A percentile compares a stretch with the other conserved stretches of the same genome.
These are phyloP conservation scores for Rhinichthys klamathensis DNA, from an alignment of 2,113 vertebrate genomes.

Conservation along the genomic window DNA sequence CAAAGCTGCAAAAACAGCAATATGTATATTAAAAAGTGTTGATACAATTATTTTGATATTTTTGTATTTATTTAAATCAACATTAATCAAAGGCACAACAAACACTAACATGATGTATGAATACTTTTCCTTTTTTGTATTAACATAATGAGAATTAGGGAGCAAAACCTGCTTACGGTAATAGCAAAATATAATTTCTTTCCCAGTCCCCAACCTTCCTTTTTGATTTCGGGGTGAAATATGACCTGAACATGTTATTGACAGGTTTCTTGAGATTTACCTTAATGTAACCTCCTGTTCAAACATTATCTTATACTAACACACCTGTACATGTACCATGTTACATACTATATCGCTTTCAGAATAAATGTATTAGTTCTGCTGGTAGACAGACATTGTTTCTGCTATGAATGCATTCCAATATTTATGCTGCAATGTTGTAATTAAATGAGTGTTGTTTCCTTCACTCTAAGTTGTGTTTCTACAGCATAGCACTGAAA, in stretches of 20 bases:
- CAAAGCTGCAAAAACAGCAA: too few species aligned
- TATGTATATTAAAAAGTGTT: too few species aligned
- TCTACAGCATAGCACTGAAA: background rate
- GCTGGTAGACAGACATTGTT: background rate
- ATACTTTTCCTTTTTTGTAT: background rate
- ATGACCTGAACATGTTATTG: background rate
- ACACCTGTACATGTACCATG: background rate
- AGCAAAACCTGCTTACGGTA: background rate
- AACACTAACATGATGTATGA: background rate
- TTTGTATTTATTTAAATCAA: too few species aligned
- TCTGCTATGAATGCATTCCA: background rate
- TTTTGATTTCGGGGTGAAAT: background rate
- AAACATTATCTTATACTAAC: too few species aligned
- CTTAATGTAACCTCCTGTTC: background rate
- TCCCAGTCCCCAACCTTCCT: too few species aligned
- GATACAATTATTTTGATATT: too few species aligned
- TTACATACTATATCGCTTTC: background rate
- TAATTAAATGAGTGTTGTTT: background rate
- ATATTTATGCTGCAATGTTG: background rate
- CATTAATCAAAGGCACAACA: background rate
- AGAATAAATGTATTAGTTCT: background rate
- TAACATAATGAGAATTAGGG: background rate
- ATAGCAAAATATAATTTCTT: background rate
- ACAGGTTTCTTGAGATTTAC: background rate
- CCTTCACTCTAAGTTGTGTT: background rate